Evolutionary conservation across 64 coral and sea anemone species (phyloP), one percentile per base, ranked within the genome.

Genomic region (Montipora foliosa): DNA sequence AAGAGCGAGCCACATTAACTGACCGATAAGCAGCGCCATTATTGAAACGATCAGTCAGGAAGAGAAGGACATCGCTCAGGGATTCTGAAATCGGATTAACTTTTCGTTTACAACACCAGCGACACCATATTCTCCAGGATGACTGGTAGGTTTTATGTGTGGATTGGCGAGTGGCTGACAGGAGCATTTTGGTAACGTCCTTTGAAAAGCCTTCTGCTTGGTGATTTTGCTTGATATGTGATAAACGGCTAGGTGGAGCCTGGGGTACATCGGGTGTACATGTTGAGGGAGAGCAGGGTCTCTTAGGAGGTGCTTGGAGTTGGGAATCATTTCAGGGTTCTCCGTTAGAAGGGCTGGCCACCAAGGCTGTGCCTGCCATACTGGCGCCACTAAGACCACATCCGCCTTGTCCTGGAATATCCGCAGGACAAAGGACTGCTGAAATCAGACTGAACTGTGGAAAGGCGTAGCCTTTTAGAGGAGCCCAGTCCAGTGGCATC

Each of bases 131-230:
- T 16, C 69, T 20, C 91, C 91, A 93, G 55, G 48, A 49, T 69
- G 91, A 93, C 44, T 93, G 68, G n/a, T 81, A 88, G 4, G 60
- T 84, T 79, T 81, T 94, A 74, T 11, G 51, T 53, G 84, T 94
- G 74, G 75, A 81, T 37, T 44, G 1, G 5, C 62, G 75, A 73
- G 76, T 88, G 55, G 92, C 84, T 88, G 84, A 48, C 17, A 51
- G 10, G 21, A 92, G 90, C 62, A 92, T 45, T 58, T 44, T 21
- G 61, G 79, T 70, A 92, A 78, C 37, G 44, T 94, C 74, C 67
- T 19, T 9, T 60, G 92, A 57, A 88, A 94, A 19, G 6, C 83
- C 77, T 47, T 89, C 86, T 89, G 84, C 19, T 74, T 79, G 49
- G 52, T 88, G 88, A n/a, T 78, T 75, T 57, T 94, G 59, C 75